These are phyloP conservation scores for Lytechinus pictus DNA, from an alignment of 35 echinoderm and acorn worm species.

Conservation along the genomic window DNA sequence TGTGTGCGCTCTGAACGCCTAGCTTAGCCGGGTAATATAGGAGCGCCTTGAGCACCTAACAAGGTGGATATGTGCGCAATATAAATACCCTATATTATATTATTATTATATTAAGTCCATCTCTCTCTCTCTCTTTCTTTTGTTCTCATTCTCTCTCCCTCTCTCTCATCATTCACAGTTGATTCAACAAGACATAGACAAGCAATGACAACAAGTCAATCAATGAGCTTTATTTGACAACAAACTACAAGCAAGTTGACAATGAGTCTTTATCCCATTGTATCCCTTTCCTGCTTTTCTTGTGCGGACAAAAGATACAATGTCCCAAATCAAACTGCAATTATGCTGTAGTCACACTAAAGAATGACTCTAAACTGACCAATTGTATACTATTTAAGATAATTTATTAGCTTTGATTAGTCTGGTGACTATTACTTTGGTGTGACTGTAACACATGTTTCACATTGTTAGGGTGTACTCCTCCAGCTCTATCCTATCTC, in stretches of 20 bases:
- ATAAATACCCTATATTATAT: too few species aligned
- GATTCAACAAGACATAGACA: neutral
- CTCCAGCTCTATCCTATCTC: neutral
- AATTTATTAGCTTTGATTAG: too few species aligned
- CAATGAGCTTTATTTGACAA: neutral
- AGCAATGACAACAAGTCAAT: slow-evolving; percentile 11
- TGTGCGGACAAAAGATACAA: neutral
- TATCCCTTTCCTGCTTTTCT: neutral
- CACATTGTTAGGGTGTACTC: neutral
- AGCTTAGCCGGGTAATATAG: too few species aligned
- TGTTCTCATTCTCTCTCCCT: neutral
- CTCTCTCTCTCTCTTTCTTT: neutral
- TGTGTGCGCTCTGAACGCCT: too few species aligned
- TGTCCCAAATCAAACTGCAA: neutral
- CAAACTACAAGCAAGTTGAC: neutral
- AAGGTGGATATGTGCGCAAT: too few species aligned
- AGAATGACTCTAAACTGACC: neutral
- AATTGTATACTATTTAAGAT: too few species aligned
- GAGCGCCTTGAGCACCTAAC: too few species aligned
- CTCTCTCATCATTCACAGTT: neutral
- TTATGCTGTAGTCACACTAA: neutral
- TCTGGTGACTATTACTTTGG: too few species aligned
- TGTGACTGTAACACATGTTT: neutral
- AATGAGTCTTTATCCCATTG: neutral
- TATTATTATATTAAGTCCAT: too few species aligned